These are phyloP conservation scores for Cyanoliseus patagonus DNA, from an alignment of 2,113 vertebrate species.

Conservation along the genomic window DNA sequence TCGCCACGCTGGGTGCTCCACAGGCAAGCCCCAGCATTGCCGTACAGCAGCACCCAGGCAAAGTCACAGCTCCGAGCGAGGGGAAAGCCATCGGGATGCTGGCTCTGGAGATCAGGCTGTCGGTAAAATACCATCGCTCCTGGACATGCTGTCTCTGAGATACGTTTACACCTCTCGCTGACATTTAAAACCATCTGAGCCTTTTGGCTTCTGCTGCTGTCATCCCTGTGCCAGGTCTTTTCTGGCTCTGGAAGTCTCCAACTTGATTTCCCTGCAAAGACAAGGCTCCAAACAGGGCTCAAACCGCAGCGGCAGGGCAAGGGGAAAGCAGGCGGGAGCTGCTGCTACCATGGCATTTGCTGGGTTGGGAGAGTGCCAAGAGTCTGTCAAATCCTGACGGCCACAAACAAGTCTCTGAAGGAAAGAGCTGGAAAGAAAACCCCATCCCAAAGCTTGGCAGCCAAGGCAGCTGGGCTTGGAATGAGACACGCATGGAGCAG, in stretches of 20 bases:
- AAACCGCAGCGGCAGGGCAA: not conserved
- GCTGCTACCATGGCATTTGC: not conserved
- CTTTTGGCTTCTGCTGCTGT: conserved; percentile 55
- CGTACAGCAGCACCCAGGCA: rapidly evolving
- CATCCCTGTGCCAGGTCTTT: conserved; percentile 23
- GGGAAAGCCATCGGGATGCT: not conserved
- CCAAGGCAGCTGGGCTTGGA: not conserved
- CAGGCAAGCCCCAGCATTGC: not conserved
- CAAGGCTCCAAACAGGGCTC: not conserved
- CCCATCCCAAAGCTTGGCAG: not conserved
- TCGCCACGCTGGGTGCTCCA: rapidly evolving
- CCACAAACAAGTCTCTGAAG: conserved; percentile 13
- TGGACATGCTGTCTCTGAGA: conserved; percentile 30
- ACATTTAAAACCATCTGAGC: conserved; percentile 70
- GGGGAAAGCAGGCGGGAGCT: not conserved
- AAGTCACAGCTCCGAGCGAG: not conserved
- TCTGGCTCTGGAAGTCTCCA: conserved; percentile 27
- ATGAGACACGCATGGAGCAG: rapidly evolving
- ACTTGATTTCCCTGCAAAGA: not conserved
- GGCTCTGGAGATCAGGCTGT: not conserved
- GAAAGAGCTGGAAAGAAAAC: not conserved
- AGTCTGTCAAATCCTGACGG: not conserved
- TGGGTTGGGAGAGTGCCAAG: not conserved
- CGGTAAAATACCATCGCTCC: not conserved
- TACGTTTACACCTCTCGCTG: conserved; percentile 55